These are phyloP conservation scores for Xestia sexstrigata DNA, from an alignment of 2,888 invertebrate species.

Conservation along the genomic window DNA sequence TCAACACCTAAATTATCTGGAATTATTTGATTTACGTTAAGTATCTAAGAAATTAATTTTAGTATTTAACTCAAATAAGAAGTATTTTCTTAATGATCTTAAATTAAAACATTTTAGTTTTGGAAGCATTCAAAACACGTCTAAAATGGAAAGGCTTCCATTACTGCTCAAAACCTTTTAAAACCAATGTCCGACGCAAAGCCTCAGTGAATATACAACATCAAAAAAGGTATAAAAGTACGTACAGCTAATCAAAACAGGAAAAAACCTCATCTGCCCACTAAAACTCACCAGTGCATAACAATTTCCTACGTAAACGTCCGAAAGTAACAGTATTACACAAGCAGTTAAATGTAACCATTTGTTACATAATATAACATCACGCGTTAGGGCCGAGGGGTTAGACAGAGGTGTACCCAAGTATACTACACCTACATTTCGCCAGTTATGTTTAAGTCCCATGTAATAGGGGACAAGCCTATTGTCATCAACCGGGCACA, in stretches of 20 bases:
- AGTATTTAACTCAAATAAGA: neutral
- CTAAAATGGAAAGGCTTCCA: neutral
- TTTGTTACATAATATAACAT: neutral
- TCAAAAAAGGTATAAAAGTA: conserved; percentile 31
- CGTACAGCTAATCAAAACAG: conserved; percentile 7
- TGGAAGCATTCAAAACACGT: neutral
- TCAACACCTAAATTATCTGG: neutral
- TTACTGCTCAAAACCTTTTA: conserved; percentile 6
- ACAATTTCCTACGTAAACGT: conserved; percentile 40
- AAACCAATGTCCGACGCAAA: conserved; percentile 4
- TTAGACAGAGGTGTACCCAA: too few species aligned
- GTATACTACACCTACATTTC: too few species aligned
- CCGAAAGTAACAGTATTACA: conserved; percentile 36
- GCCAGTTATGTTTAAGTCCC: too few species aligned
- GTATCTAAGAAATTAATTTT: too few species aligned
- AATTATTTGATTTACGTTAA: neutral
- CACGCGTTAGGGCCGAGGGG: too few species aligned
- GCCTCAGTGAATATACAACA: conserved; percentile 7
- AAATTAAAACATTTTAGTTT: neutral
- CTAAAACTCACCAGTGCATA: conserved; percentile 52
- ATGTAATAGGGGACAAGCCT: too few species aligned
- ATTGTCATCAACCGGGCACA: too few species aligned
- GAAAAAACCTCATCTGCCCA: conserved; percentile 4
- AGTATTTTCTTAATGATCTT: neutral
- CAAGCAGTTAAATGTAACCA: conserved; percentile 4